phyloP scores from a whole-genome alignment of 2,888 invertebrate species.

The Noctua janthe region DNA sequence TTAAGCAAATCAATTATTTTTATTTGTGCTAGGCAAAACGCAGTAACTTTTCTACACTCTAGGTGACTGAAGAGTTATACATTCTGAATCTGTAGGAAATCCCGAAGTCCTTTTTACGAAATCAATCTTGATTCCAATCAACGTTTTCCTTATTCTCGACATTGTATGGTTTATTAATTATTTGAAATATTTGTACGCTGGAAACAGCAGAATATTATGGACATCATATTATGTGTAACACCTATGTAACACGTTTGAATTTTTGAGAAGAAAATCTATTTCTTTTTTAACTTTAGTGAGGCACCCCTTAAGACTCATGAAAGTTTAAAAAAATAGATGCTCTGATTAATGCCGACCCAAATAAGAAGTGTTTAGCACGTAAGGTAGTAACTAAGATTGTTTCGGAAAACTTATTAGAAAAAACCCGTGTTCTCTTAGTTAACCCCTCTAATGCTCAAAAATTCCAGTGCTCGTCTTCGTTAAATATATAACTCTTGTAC shows the following conservation, averaged over 20 bases:
- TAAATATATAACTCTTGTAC: neutral
- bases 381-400: neutral
- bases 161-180: no score
- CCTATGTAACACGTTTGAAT: neutral
- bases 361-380: neutral
- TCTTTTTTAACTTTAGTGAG: neutral
- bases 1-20: no score
- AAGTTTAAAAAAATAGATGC: no score
- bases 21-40: neutral
- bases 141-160: no score
- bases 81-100: neutral
- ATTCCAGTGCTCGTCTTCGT: no score
- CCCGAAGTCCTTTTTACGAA: neutral
- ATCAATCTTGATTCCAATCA: neutral
- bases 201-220: no score
- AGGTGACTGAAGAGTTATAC: neutral
- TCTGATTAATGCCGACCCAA: neutral
- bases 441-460: no score
- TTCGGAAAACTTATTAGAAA: neutral
- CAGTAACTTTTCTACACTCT: neutral
- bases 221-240: no score
- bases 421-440: neutral
- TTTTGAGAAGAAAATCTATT: neutral
- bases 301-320: no score
- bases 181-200: no score